phyloP scores from a whole-genome alignment of 1,140 invertebrate genomes.

The Drosophila ficusphila region DNA sequence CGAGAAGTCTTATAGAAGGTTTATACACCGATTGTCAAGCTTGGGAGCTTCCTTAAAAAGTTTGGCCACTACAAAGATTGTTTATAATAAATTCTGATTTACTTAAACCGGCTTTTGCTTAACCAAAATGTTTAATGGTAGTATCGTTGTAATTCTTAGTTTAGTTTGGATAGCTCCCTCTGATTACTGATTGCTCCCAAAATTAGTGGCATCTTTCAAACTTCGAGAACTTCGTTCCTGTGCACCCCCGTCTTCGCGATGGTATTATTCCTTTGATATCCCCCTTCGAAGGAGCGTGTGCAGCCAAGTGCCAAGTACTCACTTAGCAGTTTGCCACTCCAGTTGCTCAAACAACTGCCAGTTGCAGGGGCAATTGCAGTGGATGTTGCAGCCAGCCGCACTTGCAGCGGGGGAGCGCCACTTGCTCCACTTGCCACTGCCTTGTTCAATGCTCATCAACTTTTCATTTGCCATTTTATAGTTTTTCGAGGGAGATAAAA shows the following conservation, averaged over 20 bases:
- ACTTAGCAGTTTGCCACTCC: conserved; percentile 49
- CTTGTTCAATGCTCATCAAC: conserved; percentile 76
- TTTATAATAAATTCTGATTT: no score
- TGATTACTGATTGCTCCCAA: background rate
- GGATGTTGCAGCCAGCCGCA: conserved; percentile 17
- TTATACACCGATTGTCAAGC: background rate
- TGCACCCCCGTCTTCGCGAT: background rate
- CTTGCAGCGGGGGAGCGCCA: no score
- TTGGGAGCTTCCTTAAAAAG: background rate
- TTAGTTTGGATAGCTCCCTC: no score
- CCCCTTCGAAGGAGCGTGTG: conserved; percentile 19
- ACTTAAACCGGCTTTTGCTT: no score
- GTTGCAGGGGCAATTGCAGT: conserved; percentile 27
- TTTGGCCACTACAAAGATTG: no score
- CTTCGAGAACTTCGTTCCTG: background rate
- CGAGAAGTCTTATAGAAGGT: background rate
- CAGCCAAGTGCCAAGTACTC: conserved; percentile 40
- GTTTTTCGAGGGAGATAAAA: conserved; percentile 60
- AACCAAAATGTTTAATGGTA: no score
- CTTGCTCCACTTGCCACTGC: no score
- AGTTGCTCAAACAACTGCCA: conserved; percentile 41
- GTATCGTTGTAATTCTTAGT: no score
- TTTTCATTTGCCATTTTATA: conserved; percentile 70
- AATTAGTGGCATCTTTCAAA: conserved; percentile 4
- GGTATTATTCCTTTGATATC: conserved; percentile 7